Percentiles rank a stretch among this genome's conserved stretches.
Conservation (phyloP, 2,888 invertebrate genomes). For the Nephrotoma guestfalica region DNA sequence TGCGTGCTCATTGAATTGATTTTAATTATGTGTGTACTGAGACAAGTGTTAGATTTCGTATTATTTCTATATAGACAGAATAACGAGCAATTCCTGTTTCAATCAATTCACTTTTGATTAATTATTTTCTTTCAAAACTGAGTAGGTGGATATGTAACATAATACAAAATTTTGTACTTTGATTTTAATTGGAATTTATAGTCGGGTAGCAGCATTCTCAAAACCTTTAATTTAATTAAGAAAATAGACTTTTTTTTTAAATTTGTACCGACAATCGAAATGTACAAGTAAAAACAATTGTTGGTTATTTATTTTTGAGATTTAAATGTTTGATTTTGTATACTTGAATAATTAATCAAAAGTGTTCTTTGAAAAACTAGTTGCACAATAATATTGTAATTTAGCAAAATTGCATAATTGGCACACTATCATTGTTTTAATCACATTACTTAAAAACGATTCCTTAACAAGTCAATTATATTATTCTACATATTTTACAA, state of each 20-base stretch:
- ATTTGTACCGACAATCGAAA: not conserved
- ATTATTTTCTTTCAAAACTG: not conserved
- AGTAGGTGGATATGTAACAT: not conserved
- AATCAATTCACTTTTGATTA: not conserved
- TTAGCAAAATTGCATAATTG: not conserved
- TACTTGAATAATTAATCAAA: not conserved
- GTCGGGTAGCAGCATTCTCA: not conserved
- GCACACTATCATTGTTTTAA: too few species aligned
- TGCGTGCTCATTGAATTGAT: not conserved
- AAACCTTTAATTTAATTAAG: not conserved
- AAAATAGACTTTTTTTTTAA: not conserved
- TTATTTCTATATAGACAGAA: not conserved
- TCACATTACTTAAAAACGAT: too few species aligned
- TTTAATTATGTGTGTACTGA: not conserved
- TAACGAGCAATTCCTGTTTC: not conserved
- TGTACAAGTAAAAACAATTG: not conserved
- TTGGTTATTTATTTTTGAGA: not conserved
- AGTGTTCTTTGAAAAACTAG: not conserved
- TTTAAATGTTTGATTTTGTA: not conserved
- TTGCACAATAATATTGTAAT: not conserved
- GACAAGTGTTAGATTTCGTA: not conserved
- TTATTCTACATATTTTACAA: too few species aligned
- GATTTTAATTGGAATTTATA: not conserved
- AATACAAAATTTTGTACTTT: not conserved
- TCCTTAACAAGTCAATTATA: too few species aligned